Base-by-base conservation (phyloP, 2,888 invertebrate genomes). In the Habrosyne pyritoides region DNA sequence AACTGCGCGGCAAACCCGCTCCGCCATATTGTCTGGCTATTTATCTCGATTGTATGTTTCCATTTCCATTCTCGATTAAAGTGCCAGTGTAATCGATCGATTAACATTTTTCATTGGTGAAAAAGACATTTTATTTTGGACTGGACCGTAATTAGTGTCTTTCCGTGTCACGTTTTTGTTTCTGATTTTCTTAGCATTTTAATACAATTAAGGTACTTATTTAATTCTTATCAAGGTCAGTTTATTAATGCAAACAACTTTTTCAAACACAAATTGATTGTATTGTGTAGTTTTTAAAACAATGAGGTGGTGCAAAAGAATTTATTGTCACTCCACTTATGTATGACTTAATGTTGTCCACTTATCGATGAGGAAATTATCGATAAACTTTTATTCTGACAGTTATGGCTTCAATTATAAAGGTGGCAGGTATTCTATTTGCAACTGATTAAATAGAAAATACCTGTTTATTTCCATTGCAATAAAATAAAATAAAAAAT, bases 51-150 rank as follows among this genome's bases (percentile, higher is more conserved):
- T 56, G 52, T 56, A 57, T 54, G 59, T 59, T 62, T 57, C 61
- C 59, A 55, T 61, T 33, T 33, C 33, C 33, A n/a, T 33, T 54
- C 55, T 61, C 69, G 67, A 63, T 65, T 66, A 61, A 57, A 61
- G 51, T 57, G 53, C 61, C 58, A 24, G 53, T 58, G 57, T 61
- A 63, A 66, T 60, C 62, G 63, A 54, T 55, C 63, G 63, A 66
- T 69, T 65, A 61, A 62, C 63, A 63, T 63, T 60, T 53, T 60
- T 60, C 58, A 55, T 56, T 21, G 30, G 59, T 58, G 56, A 59
- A 59, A 52, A 53, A 28, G 53, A 50, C 8, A 14, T 30, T 7
- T 26, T 56, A 59, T 50, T 60, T 60, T 24, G 4, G 3, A 18
- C n/a, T 33, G 21, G 7, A 47, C 7, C 6, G 47, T 47, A 8